These are phyloP conservation scores for Stenotaenia linearis DNA, from an alignment of 2,888 invertebrate genomes.

Conservation along the genomic window DNA sequence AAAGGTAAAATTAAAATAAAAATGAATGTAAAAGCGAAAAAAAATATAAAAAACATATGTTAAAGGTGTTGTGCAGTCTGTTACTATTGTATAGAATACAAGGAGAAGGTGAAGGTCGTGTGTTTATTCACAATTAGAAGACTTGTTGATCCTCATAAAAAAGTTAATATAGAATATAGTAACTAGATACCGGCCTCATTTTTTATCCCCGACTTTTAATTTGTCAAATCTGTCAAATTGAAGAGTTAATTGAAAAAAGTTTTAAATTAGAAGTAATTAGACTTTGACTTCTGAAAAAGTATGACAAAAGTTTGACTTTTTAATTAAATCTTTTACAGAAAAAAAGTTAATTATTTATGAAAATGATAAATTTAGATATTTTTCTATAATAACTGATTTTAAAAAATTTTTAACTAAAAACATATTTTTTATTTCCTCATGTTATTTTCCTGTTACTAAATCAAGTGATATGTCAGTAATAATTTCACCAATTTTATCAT, in stretches of 20 bases:
- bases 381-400: not conserved
- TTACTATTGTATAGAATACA: not conserved
- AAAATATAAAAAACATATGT: not conserved
- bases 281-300: not conserved
- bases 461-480: no score
- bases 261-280: not conserved
- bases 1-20: not conserved
- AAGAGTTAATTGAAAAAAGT: not conserved
- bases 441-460: no score
- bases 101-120: not conserved
- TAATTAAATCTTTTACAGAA: not conserved
- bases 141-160: not conserved
- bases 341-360: not conserved
- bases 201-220: not conserved
- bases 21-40: not conserved
- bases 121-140: not conserved
- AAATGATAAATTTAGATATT: not conserved
- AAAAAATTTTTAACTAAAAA: not conserved
- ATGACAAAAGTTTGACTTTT: not conserved
- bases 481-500: no score
- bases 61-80: not conserved
- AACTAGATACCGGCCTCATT: not conserved
- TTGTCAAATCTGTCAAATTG: constrained; percentile 7
- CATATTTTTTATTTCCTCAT: no score
- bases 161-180: no score